Evolutionary conservation across 2,888 invertebrate species (phyloP), one percentile per base, ranked within the genome.

Genomic region (Pycnomerus fuliginosus): DNA sequence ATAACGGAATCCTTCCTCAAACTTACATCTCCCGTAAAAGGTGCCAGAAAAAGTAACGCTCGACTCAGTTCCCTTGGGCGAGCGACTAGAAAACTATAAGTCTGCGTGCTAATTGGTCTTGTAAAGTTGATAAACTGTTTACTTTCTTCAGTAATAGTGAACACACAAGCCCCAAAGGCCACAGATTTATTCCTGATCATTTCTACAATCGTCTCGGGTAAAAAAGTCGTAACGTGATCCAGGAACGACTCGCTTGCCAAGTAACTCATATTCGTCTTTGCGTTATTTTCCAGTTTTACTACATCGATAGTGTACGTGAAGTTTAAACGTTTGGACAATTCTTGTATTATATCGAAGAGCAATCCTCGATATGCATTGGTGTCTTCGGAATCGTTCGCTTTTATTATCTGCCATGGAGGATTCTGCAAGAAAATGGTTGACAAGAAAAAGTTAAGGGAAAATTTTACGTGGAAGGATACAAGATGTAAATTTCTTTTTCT

Each of bases 401-500:
- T 76, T 1, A 90, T 65, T 20, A 87, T 84, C 63, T 90, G 88
- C 91, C 92, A 93, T 0, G 92, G 92, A 1, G 92, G 91, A 72
- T 87, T 89, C 92, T 93, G 65, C 53, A 77, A 70, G 24, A 15
- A 31, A 34, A 37, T n/a, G n/a, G n/a, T n/a, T n/a, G n/a, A n/a
- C n/a, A n/a, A n/a, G n/a, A n/a, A n/a, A n/a, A n/a, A n/a, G n/a
- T n/a, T n/a, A n/a, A n/a, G n/a, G n/a, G n/a, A n/a, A n/a, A 20
- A 20, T 20, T 10, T 25, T 73, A 91, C 92, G 69, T 92, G 85
- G 64, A 84, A 85, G 0, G 89, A 84, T 1, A 87, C 76, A 16
- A 92, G 76, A 0, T 88, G 84, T 49, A 93, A 69, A 11, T 73
- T 77, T 53, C 83, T 82, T 16, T 85, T 84, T 29, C 90, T 76